Base-by-base conservation (phyloP, 2,888 invertebrate species). In the Heliconius erato region DNA sequence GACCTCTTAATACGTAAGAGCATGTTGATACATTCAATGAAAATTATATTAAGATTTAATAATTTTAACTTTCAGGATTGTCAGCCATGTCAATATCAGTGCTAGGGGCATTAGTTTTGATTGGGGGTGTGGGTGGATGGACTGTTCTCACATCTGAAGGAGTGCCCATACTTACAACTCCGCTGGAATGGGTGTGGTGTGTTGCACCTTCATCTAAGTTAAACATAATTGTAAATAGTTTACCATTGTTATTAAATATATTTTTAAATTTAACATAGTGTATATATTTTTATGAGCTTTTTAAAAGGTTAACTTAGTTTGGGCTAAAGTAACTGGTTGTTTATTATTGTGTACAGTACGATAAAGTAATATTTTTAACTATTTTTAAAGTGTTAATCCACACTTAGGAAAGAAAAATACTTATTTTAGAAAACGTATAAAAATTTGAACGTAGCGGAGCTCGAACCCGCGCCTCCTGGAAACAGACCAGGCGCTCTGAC, bases 41-140 rank as follows among this genome's bases (percentile, higher is more conserved):
- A n/a, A 63, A 63, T 63, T n/a, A n/a, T 59, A 9, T 59, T 9
- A n/a, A 59, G 6, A 9, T 63, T 9, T 9, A n/a, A 63, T 63
- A 63, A 63, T 44, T 44, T 19, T 12, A 28, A 11, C 26, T 78
- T 88, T 40, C 85, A 96, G 96, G 95, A 84, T 90, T 96, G 86
- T 91, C 95, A 44, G 94, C 96, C 3, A 88, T 96, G 6, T 94
- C 94, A 16, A 90, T 96, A 82, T 90, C 92, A 2, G 87, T 92
- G 86, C 87, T 96, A 11, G 95, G 93, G 4, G 91, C 93, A 0
- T 84, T 96, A 79, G 91, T 96, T 26, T 85, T 96, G 26, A 94
- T 95, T 0, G 95, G 95, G 0, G 96, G 96, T 0, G 91, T 92
- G 0, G 96, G 95, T 0, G 96, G 96, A 4, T 96, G 96, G 96